Evolutionary conservation across 64 coral and sea anemone genomes (phyloP).

Genomic region (Montipora sp.): DNA sequence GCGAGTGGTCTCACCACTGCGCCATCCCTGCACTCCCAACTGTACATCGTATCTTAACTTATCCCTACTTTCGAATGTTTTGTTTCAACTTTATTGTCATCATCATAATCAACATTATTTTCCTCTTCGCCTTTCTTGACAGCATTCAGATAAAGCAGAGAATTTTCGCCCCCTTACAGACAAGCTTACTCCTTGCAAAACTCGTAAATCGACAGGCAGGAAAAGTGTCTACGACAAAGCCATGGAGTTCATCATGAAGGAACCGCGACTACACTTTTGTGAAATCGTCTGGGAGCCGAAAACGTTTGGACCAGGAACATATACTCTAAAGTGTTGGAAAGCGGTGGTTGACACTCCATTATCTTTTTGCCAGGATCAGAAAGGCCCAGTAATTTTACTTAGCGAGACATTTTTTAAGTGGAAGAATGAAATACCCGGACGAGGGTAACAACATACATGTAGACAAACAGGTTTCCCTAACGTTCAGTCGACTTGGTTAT

Average conservation of each 20-base stretch:
- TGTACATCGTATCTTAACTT: too few species aligned
- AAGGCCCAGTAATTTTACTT: not conserved
- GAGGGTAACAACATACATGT: not conserved
- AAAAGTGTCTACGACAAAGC: not conserved
- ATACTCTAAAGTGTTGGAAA: not conserved
- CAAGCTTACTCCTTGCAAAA: too few species aligned
- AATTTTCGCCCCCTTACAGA: too few species aligned
- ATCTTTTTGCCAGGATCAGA: not conserved
- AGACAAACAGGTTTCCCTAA: too few species aligned
- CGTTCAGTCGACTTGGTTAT: too few species aligned
- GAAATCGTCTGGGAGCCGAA: not conserved
- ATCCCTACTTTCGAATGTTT: too few species aligned
- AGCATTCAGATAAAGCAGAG: too few species aligned
- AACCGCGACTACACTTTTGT: not conserved
- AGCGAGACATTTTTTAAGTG: slow-evolving; percentile 5
- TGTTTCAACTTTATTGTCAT: too few species aligned
- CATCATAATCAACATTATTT: too few species aligned
- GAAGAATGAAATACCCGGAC: not conserved
- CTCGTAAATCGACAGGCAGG: not conserved
- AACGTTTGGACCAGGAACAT: not conserved
- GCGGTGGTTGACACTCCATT: not conserved
- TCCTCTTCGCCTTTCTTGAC: too few species aligned
- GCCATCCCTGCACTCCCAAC: too few species aligned
- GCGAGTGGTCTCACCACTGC: too few species aligned
- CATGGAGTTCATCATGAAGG: not conserved